Percentiles rank a stretch among this genome's conserved stretches.
Conservation (phyloP, 2,113 vertebrate species). For the Psittacara wagleri region DNA sequence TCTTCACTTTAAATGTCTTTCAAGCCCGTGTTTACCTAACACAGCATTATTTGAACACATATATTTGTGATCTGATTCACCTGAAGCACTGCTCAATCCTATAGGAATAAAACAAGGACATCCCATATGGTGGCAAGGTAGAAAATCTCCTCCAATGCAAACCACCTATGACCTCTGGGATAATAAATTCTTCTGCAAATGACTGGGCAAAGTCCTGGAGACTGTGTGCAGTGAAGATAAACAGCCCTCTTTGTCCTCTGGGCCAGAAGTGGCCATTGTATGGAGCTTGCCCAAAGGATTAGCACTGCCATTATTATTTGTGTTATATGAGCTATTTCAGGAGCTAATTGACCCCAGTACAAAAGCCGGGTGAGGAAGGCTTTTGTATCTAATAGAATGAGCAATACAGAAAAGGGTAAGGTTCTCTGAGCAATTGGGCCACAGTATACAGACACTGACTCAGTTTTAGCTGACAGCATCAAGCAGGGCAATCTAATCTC, state of each 20-base stretch:
- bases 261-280: slow-evolving; percentile 59
- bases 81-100: background rate
- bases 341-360: slow-evolving; percentile 62
- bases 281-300: slow-evolving; percentile 56
- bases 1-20: background rate
- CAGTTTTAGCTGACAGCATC: slow-evolving; percentile 64
- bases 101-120: background rate
- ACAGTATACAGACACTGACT: slow-evolving; percentile 57
- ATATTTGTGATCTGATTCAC: slow-evolving; percentile 39
- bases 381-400: slow-evolving; percentile 73
- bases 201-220: slow-evolving; percentile 44
- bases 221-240: slow-evolving; percentile 48
- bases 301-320: slow-evolving; percentile 54
- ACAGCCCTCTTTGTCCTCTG: slow-evolving; percentile 56
- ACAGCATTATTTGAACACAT: background rate
- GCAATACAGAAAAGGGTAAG: slow-evolving; percentile 66
- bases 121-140: slow-evolving; percentile 47
- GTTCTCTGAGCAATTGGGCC: slow-evolving; percentile 60
- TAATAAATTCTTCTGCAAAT: slow-evolving; percentile 61
- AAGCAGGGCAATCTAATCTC: slow-evolving; percentile 68
- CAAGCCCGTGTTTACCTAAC: background rate
- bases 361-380: slow-evolving; percentile 67
- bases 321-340: slow-evolving; percentile 71
- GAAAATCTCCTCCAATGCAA: slow-evolving; percentile 49
- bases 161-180: slow-evolving; percentile 39